These are phyloP conservation scores for Drosophila niveifrons DNA, from an alignment of 2,888 invertebrate species.

Conservation along the genomic window DNA sequence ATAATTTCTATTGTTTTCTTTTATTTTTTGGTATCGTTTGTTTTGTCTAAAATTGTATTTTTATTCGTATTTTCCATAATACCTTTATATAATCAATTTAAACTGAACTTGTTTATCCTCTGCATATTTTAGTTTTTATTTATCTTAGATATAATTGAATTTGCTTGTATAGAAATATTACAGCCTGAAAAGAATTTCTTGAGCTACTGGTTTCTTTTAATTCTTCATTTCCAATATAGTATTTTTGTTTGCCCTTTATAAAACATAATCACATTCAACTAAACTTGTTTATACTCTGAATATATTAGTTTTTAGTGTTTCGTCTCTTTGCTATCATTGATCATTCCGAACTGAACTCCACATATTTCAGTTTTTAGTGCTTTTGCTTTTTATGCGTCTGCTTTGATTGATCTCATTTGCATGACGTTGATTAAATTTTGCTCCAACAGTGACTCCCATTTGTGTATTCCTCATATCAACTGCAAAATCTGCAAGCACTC, in stretches of 20 bases:
- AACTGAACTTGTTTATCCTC: too few relatives aligned
- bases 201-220: too few relatives aligned
- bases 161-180: background rate
- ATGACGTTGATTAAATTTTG: background rate
- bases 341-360: background rate
- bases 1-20: too few relatives aligned
- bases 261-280: background rate
- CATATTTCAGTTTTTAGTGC: background rate
- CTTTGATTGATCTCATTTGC: slow-evolving; percentile 3
- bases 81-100: too few relatives aligned
- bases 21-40: too few relatives aligned
- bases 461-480: background rate
- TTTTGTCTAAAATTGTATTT: too few relatives aligned
- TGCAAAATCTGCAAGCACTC: background rate
- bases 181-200: background rate
- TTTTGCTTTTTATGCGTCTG: background rate
- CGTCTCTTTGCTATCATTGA: background rate
- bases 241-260: too few relatives aligned
- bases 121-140: too few relatives aligned
- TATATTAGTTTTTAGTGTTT: background rate
- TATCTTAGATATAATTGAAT: too few relatives aligned
- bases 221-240: too few relatives aligned
- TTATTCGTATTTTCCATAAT: too few relatives aligned
- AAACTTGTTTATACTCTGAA: background rate
- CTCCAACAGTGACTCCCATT: background rate